Conservation (phyloP, 2,113 vertebrate species). For the Oceanodroma tethys region DNA sequence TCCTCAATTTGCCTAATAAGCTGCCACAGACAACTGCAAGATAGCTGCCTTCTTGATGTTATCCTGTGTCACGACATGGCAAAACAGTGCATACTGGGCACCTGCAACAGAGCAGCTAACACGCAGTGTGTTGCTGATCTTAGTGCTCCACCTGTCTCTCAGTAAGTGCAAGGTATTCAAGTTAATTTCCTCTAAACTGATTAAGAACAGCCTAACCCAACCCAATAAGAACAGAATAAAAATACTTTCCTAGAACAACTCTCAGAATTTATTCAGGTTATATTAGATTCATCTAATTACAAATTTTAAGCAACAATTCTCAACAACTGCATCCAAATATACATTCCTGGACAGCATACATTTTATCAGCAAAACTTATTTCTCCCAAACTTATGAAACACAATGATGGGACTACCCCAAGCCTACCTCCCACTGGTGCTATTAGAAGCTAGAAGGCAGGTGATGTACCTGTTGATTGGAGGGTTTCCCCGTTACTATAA, state of each 20-base stretch:
- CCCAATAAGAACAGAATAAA: neutral
- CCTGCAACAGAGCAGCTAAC: neutral
- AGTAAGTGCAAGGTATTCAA: neutral
- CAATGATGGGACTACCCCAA: slow-evolving; percentile 4
- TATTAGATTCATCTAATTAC: neutral
- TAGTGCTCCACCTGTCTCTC: neutral
- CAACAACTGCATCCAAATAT: neutral
- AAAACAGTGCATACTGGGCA: neutral
- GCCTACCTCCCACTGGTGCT: slow-evolving; percentile 47
- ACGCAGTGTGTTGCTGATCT: neutral
- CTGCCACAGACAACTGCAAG: neutral
- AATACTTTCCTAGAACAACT: neutral
- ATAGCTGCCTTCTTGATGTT: neutral
- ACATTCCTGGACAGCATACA: neutral
- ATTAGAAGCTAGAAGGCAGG: slow-evolving; percentile 56
- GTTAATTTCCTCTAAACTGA: neutral
- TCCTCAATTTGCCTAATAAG: neutral
- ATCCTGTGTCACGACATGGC: neutral
- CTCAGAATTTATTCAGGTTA: neutral
- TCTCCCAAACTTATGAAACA: slow-evolving; percentile 20
- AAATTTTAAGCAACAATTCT: neutral
- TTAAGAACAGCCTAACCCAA: neutral
- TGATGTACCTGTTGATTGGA: slow-evolving; percentile 58
- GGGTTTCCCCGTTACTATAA: slow-evolving; percentile 49
- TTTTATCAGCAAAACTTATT: neutral